Evolutionary conservation across 37 sponge, comb jelly and placozoan genomes (phyloP).

Genomic region (Dysidea cf. avara): DNA sequence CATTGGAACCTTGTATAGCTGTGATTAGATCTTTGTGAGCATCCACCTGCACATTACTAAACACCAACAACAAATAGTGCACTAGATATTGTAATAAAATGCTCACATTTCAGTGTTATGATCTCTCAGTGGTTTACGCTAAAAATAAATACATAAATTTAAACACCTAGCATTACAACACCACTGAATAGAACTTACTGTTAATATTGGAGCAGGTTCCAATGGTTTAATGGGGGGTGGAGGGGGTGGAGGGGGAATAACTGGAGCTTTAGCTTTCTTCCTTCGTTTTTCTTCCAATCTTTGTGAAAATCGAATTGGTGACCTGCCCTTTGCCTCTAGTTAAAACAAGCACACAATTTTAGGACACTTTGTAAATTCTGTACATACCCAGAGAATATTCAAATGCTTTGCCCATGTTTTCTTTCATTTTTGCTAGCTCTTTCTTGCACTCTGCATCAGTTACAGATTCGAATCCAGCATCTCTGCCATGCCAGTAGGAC

Average conservation of each 20-base stretch:
- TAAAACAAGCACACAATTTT: not conserved
- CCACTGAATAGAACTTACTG: no score
- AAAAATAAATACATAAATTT: no score
- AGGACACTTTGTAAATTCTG: not conserved
- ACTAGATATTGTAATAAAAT: no score
- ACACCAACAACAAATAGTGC: no score
- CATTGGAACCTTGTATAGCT: no score
- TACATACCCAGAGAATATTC: conserved; percentile 68
- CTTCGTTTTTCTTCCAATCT: conserved; percentile 46
- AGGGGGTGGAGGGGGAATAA: conserved; percentile 27
- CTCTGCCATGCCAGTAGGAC: conserved; percentile 17
- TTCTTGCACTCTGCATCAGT: conserved; percentile 48
- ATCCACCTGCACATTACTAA: no score
- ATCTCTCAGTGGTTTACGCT: no score
- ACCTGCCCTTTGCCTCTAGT: conserved; percentile 20
- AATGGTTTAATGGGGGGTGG: conserved; percentile 67
- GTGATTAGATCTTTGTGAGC: no score
- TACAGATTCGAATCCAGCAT: not conserved
- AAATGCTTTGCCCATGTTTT: conserved; percentile 50
- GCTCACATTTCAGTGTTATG: no score
- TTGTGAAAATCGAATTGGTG: conserved; percentile 62
- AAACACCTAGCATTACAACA: no score
- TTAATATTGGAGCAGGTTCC: no score
- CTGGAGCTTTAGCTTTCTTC: not conserved
- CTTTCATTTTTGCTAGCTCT: conserved; percentile 42